Percentiles rank a stretch among this genome's conserved stretches.
These are phyloP conservation scores for Cryptoprocta ferox DNA, from an alignment of 2,797 vertebrate genomes.

Conservation along the genomic window DNA sequence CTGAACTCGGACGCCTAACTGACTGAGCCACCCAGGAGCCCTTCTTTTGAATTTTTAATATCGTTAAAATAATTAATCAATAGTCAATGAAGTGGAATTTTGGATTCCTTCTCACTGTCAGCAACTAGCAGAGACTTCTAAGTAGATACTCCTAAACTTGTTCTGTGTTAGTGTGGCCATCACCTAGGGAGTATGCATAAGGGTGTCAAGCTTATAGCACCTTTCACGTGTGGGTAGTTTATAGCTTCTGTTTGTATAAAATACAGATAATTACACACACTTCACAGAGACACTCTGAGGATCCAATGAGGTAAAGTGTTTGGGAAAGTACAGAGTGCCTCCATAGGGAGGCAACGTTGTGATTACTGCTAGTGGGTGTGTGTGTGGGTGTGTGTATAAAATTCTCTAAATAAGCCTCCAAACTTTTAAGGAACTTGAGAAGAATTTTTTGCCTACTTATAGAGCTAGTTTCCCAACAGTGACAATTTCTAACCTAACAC, in stretches of 20 bases:
- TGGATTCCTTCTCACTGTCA: not conserved
- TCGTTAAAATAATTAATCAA: not conserved
- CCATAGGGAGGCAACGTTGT: not conserved
- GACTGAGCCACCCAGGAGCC: too few relatives aligned
- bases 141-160: not conserved
- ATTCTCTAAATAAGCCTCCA: not conserved
- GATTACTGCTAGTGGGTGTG: too few relatives aligned
- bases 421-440: not conserved
- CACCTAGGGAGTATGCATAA: not conserved
- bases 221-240: not conserved
- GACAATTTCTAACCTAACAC: not conserved
- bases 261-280: not conserved
- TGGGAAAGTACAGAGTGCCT: not conserved
- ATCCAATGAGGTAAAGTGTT: not conserved
- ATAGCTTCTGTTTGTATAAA: not conserved
- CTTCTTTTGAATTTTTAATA: not conserved
- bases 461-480: slow-evolving; percentile 32
- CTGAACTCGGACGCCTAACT: too few relatives aligned
- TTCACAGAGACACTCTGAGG: not conserved
- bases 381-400: too few relatives aligned
- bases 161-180: not conserved
- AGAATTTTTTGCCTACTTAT: not conserved
- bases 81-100: not conserved
- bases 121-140: not conserved
- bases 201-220: not conserved